These are phyloP conservation scores for Sebastes alutus DNA, from an alignment of 2,797 vertebrate species.

Conservation along the genomic window DNA sequence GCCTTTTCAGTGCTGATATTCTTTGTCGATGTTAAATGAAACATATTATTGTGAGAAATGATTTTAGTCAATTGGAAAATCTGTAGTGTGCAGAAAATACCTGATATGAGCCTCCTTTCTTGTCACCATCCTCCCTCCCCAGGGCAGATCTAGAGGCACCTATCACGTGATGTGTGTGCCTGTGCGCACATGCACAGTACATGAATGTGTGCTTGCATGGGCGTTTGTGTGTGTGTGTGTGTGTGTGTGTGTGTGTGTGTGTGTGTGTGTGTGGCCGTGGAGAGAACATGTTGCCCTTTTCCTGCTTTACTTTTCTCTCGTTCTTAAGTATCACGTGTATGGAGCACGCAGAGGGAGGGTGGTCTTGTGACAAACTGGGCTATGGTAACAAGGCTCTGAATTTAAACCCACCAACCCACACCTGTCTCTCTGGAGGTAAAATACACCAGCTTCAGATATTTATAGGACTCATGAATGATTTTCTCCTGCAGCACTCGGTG, in stretches of 20 bases:
- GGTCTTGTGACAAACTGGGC: slow-evolving; percentile 40
- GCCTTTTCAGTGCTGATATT: too few species aligned
- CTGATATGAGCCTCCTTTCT: neutral
- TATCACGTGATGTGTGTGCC: neutral
- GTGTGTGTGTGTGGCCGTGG: neutral
- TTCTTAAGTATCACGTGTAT: slow-evolving; percentile 44
- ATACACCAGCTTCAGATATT: slow-evolving; percentile 40
- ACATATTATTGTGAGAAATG: neutral
- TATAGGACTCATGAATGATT: slow-evolving; percentile 53
- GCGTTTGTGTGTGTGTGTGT: neutral
- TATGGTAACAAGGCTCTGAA: slow-evolving; percentile 8
- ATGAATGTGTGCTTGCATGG: neutral
- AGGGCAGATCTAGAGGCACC: neutral
- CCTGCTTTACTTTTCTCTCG: slow-evolving; percentile 23
- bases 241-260: neutral
- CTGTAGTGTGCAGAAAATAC: neutral
- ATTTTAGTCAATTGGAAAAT: neutral
- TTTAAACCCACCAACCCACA: slow-evolving; percentile 29
- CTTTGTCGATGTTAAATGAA: too few species aligned
- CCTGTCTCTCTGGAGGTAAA: slow-evolving; percentile 26
- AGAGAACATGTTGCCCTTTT: slow-evolving; percentile 55
- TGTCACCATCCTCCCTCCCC: neutral
- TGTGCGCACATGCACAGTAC: neutral
- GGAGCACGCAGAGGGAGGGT: neutral
- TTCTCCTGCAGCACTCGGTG: slow-evolving; percentile 31